Evolutionary conservation across 2,888 invertebrate genomes (phyloP), one percentile per base, ranked within the genome.

Genomic region (Oscheius sp.): DNA sequence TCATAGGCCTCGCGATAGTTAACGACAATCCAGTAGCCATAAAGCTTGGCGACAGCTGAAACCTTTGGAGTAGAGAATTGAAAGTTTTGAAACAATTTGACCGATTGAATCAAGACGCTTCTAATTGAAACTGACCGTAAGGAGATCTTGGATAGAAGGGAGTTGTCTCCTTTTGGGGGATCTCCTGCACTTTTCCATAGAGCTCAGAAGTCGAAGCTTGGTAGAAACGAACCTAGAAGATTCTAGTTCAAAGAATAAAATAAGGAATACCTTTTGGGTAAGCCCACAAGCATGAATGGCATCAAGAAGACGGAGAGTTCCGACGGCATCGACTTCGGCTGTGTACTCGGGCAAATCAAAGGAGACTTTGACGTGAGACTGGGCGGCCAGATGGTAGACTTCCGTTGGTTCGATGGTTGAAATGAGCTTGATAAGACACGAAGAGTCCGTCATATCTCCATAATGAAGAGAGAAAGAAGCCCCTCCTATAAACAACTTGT

Each of bases 261-360:
- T 29, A n/a, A 42, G 8, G 17, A 70, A 3, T 8, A 94, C 92
- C 23, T 91, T 89, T 65, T 92, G 91, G 81, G 92, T 93, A 72
- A 96, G 89, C 0, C 93, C 92, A 75, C 93, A 94, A 0, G 93
- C 93, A 78, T 94, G 90, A 68, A 96, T 93, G 0, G 96, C 96
- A 87, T 96, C 96, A 61, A 96, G 88, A 34, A 96, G 89, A 77
- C 96, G 90, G 27, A 96, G 89, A 0, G 95, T 95, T 12, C 96
- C 96, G n/a, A 96, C 91, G 0, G 93, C 96, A 88, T 96, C 95
- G 1, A 96, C 96, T 89, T 99, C 96, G 0, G 97, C 96, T 0
- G 98, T 98, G 86, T 99, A 99, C 88, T 99, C 97, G 84, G 96
- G 95, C 72, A 98, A 89, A 86, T 99, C 97, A 87, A 98, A 98